These are phyloP conservation scores for Drosophila grimshawi DNA, from an alignment of 1,140 invertebrate species.

Conservation along the genomic window DNA sequence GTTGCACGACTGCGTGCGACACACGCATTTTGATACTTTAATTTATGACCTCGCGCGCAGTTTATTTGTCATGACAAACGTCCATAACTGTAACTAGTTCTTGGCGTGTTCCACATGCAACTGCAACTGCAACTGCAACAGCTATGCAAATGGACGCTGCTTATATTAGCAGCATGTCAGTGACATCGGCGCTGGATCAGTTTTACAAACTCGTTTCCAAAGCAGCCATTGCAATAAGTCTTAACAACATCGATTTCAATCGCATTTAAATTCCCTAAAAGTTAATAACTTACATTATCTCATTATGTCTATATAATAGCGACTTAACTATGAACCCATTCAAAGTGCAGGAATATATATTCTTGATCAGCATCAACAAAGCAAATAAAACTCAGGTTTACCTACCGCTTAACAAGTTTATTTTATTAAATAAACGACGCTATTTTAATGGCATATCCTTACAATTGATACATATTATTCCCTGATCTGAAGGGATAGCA, in stretches of 20 bases:
- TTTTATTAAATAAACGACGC: no score
- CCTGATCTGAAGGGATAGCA: no score
- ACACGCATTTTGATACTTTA: conserved; percentile 80
- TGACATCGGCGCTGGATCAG: no score
- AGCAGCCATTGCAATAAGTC: neutral
- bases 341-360: no score
- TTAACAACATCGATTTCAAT: neutral
- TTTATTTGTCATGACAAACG: conserved; percentile 74
- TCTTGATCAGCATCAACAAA: no score
- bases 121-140: neutral
- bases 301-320: no score
- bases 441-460: no score
- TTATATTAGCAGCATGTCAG: neutral
- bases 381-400: no score
- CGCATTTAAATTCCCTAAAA: neutral
- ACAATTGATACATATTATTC: no score
- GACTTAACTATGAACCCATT: no score
- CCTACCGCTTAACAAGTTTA: no score
- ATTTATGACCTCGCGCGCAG: conserved; percentile 72
- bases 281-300: neutral
- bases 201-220: neutral
- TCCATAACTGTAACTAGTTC: conserved; percentile 71
- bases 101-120: conserved; percentile 53
- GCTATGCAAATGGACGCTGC: neutral
- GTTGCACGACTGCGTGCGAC: neutral